Evolutionary conservation across 2,888 invertebrate species (phyloP).

Genomic region (Mythimna lalbum): DNA sequence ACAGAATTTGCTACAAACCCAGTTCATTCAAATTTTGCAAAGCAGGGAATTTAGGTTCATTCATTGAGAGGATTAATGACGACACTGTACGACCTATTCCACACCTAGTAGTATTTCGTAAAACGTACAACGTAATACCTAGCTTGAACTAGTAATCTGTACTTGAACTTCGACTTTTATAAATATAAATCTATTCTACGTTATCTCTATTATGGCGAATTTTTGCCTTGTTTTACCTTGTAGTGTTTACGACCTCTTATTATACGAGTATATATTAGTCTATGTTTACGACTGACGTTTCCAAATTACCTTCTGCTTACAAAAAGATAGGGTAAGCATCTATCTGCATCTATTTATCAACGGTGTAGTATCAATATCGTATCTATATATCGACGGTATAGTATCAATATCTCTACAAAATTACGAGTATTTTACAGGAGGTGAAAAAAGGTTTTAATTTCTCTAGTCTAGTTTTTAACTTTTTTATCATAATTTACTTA

Average conservation of each 20-base stretch:
- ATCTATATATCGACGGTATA: not conserved
- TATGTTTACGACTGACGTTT: conserved; percentile 17
- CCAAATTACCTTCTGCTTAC: conserved; percentile 15
- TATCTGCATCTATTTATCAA: not conserved
- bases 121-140: conserved; percentile 23
- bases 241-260: conserved; percentile 10
- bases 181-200: not conserved
- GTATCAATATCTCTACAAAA: too few relatives aligned
- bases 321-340: not conserved
- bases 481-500: too few relatives aligned
- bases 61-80: conserved; percentile 35
- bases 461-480: too few relatives aligned
- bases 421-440: too few relatives aligned
- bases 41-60: conserved; percentile 30
- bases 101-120: conserved; percentile 17
- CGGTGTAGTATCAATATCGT: not conserved
- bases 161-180: conserved; percentile 39
- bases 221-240: conserved; percentile 3
- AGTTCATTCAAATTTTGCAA: conserved; percentile 15
- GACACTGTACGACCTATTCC: not conserved
- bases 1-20: not conserved
- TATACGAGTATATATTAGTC: too few relatives aligned
- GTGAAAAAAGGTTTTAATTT: too few relatives aligned
- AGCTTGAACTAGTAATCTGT: conserved; percentile 34
- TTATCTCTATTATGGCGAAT: not conserved